A percentile compares a stretch with the other conserved stretches of the same genome.
These are phyloP conservation scores for Apis dorsata DNA, from an alignment of 1,140 invertebrate genomes.

Conservation along the genomic window DNA sequence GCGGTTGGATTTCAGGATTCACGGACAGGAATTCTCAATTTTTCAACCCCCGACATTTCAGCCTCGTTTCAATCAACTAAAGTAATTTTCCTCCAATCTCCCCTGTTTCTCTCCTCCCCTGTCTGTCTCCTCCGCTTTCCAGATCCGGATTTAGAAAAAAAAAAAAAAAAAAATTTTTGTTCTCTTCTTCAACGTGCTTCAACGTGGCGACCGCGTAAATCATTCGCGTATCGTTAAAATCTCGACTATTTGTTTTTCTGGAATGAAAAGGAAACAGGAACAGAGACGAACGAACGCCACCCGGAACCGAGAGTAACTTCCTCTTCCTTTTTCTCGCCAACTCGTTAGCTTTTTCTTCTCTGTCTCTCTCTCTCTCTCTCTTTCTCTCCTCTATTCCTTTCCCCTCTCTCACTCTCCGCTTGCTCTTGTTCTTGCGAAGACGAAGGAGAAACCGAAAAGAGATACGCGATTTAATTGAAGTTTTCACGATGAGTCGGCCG, in stretches of 20 bases:
- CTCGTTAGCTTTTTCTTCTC: conserved; percentile 45
- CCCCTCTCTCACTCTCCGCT: not conserved
- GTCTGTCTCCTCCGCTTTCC: not conserved
- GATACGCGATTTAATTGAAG: conserved; percentile 63
- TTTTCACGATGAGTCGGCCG: conserved; percentile 36
- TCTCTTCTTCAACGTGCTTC: not conserved
- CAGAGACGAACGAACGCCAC: conserved; percentile 37
- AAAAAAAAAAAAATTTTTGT: not conserved
- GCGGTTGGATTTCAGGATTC: not conserved
- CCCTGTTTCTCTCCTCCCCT: too few relatives aligned
- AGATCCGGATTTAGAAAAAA: conserved; percentile 26
- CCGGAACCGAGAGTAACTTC: conserved; percentile 35
- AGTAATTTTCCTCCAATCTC: conserved; percentile 20
- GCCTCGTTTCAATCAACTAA: conserved; percentile 21
- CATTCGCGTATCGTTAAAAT: conserved; percentile 40
- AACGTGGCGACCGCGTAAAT: conserved; percentile 30
- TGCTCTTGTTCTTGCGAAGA: not conserved
- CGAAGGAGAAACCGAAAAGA: conserved; percentile 13
- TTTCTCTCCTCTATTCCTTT: too few relatives aligned
- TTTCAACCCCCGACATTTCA: not conserved
- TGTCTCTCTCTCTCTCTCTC: not conserved
- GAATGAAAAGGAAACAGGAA: conserved; percentile 55
- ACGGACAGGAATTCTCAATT: not conserved
- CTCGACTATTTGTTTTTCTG: conserved; percentile 46
- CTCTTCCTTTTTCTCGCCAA: conserved; percentile 42